Base-by-base conservation (phyloP, 2,797 vertebrate species). In the Paratrypauchen microcephalus region DNA sequence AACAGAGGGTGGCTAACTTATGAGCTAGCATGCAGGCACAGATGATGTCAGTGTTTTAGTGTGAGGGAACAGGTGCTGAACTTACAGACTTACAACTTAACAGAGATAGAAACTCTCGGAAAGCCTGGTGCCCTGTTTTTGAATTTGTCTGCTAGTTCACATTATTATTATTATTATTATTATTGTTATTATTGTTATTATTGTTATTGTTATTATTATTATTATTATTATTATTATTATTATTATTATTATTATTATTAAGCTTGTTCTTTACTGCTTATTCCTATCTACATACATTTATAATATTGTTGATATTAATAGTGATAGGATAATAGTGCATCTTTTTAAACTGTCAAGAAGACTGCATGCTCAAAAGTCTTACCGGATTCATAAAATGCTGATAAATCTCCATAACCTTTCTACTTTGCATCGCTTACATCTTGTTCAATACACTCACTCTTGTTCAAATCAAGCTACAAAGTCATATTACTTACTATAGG, bases 41-140 rank as follows among this genome's bases (percentile, higher is more conserved):
- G 48, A 45, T 89, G 88, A 91, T 86, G 86, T 90, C 87, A 90
- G 75, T 80, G 66, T 47, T 67, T 77, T 74, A 76, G 80, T 47
- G 28, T 41, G 73, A 70, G 79, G 70, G 78, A 84, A 92, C 91
- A 92, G 90, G 89, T 93, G 91, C 79, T 78, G 70, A 60, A 61
- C 77, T 71, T 77, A 78, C 67, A 77, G 63, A 77, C 19, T 32
- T 30, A 58, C 26, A 59, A 48, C 47, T 48, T 5, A 32, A 30
- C 6, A 30, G 75, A 18, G 57, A 45, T 68, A 54, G 73, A 86
- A 76, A 87, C 76, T 50, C 65, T 82, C 62, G 50, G 70, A 45
- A 77, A 72, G 80, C 60, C 66, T 80, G 18, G 36, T 3, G 50
- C 1, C 70, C 7, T 30, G 26, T 30, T 58, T 58, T 58, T 58